Percentiles rank a stretch among this genome's conserved stretches.
Evolutionary conservation across 2,888 invertebrate genomes (phyloP).

Genomic region (Nephrotoma appendiculata): DNA sequence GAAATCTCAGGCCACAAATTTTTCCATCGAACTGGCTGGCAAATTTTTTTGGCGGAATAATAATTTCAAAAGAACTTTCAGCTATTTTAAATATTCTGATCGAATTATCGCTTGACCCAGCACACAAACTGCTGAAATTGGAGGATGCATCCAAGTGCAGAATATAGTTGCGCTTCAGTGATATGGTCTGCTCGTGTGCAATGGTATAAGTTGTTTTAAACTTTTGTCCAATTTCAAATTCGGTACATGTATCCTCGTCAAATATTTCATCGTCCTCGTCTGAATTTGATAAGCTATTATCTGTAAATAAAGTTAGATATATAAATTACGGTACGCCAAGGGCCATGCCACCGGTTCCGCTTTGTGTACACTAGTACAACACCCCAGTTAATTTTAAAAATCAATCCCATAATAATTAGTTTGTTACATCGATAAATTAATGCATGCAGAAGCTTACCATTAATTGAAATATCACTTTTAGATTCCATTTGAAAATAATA

Average conservation of each 20-base stretch:
- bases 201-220: slow-evolving; percentile 22
- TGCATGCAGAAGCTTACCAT: no score
- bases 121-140: slow-evolving; percentile 8
- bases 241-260: slow-evolving; percentile 24
- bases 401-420: no score
- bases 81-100: slow-evolving; percentile 36
- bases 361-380: no score
- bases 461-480: no score
- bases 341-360: no score
- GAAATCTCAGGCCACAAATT: slow-evolving; percentile 23
- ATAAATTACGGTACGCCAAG: no score
- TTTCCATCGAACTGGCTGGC: slow-evolving; percentile 9
- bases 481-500: no score
- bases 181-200: slow-evolving; percentile 36
- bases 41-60: slow-evolving; percentile 12
- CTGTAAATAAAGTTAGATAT: not conserved
- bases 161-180: slow-evolving; percentile 42
- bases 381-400: no score
- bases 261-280: slow-evolving; percentile 12
- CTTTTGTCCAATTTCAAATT: slow-evolving; percentile 18
- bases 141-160: slow-evolving; percentile 37
- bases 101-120: slow-evolving; percentile 35
- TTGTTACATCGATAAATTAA: no score
- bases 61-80: slow-evolving; percentile 23
- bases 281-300: not conserved